Base-by-base conservation (phyloP, 1,140 invertebrate species). In the Drosophila saltans region DNA sequence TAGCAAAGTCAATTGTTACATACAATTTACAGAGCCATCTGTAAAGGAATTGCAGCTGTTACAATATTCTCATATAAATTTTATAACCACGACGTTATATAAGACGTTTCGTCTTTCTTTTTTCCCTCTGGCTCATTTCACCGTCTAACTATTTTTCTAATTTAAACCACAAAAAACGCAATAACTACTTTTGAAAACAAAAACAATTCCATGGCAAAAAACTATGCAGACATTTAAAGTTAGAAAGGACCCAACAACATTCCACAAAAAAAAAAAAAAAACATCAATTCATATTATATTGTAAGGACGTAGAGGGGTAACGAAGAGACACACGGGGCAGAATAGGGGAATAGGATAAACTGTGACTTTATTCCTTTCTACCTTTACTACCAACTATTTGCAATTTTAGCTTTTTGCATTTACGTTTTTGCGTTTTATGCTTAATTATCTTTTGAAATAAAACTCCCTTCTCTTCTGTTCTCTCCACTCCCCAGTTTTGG, bases 401-500 rank as follows among this genome's bases (percentile, higher is more conserved):
- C 45, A 64, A 58, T 69, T 73, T 72, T 64, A 57, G 40, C 24
- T 62, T 66, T 66, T 66, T 28, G 58, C 59, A 3, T 52, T 33
- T 71, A 56, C 67, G 68, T 55, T 58, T 58, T 75, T 63, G 62
- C 45, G 28, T 48, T 75, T 58, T 30, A 66, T 52, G 69, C 69
- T 76, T 72, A 76, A 76, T 76, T 76, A 76, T 76, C 70, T 56
- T 64, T 72, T n/a, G 7, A 69, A 64, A 69, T 69, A n/a, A 64
- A 63, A 59, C 57, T 59, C 33, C 56, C 56, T 8, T 21, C 55
- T 68, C 43, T 2, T 16, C 7, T 10, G 8, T 24, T 10, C 21
- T 10, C 45, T 52, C 21, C 45, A 3, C 21, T 21, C 45, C 11
- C 30, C 26, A 1, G 2, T 21, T 30, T 39, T 59, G 2, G 41